phyloP scores from a whole-genome alignment of 2,888 invertebrate species.

The Gymnoscelis rufifasciata region DNA sequence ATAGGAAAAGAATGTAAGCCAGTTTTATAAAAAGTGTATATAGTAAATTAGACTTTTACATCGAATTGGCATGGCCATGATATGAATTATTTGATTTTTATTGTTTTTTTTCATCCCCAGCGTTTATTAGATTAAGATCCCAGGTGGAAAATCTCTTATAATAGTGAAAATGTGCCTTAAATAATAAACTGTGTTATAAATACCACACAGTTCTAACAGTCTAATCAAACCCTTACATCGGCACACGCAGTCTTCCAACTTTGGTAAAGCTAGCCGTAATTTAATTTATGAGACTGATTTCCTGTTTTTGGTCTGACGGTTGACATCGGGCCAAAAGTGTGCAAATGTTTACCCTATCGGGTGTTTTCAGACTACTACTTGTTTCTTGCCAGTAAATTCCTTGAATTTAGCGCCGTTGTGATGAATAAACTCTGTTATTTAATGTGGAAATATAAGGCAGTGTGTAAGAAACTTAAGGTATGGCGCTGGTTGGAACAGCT shows the following conservation, averaged over 20 bases:
- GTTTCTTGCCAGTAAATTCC: constrained; percentile 38
- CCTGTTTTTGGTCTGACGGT: constrained; percentile 28
- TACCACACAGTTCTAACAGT: neutral
- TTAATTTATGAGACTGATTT: constrained; percentile 24
- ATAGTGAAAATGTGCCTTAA: no score
- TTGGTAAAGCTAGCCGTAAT: constrained; percentile 34
- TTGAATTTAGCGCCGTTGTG: constrained; percentile 35
- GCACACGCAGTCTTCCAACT: constrained; percentile 24
- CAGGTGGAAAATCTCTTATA: no score
- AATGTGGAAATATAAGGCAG: neutral
- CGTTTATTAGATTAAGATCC: no score
- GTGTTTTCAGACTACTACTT: constrained; percentile 29
- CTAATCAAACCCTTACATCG: constrained; percentile 15
- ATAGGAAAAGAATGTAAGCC: no score
- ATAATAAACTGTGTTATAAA: no score
- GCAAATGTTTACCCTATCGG: constrained; percentile 34
- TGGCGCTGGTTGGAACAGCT: neutral
- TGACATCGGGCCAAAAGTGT: constrained; percentile 31
- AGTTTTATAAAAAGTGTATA: no score
- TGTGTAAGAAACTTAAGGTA: neutral
- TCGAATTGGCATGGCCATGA: no score
- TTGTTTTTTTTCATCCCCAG: no score
- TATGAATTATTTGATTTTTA: no score
- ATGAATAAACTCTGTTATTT: constrained; percentile 25
- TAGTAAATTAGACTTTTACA: no score